Percentiles rank a stretch among this genome's conserved stretches.
Conservation (phyloP, 2,888 invertebrate species). For the Lasioglossum villosulum region DNA sequence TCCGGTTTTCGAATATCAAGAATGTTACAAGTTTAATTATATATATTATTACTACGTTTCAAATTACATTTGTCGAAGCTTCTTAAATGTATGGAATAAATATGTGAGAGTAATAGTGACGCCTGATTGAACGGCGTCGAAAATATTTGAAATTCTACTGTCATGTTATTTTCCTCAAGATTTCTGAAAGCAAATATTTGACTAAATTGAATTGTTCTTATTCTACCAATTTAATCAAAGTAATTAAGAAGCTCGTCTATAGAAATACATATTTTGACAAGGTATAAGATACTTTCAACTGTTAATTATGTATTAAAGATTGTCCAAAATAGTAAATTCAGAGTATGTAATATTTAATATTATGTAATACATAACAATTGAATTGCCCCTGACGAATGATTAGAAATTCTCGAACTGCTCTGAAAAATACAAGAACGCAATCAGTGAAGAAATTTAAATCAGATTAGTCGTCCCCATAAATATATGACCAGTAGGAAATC, state of each 20-base stretch:
- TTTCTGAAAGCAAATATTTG: neutral
- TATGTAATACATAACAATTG: neutral
- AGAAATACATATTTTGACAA: neutral
- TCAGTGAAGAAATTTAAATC: conserved; percentile 8
- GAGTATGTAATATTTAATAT: neutral
- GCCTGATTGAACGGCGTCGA: neutral
- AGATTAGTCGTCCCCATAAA: conserved; percentile 26
- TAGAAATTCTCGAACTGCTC: neutral
- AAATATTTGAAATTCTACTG: neutral
- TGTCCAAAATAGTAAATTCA: neutral
- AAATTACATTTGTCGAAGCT: neutral
- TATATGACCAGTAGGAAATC: conserved; percentile 30
- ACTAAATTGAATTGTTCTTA: neutral
- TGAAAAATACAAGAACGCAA: neutral
- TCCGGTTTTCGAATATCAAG: neutral
- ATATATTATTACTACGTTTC: neutral
- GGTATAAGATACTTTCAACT: neutral
- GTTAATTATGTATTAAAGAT: neutral
- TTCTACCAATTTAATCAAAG: neutral
- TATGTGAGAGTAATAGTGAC: neutral
- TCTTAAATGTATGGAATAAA: neutral
- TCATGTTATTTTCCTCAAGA: neutral
- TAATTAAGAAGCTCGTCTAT: neutral
- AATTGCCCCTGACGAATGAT: neutral
- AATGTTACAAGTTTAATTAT: conserved; percentile 1